Evolutionary conservation across 2,888 invertebrate genomes (phyloP).

Genomic region (Scaptomyza caliginosa): DNA sequence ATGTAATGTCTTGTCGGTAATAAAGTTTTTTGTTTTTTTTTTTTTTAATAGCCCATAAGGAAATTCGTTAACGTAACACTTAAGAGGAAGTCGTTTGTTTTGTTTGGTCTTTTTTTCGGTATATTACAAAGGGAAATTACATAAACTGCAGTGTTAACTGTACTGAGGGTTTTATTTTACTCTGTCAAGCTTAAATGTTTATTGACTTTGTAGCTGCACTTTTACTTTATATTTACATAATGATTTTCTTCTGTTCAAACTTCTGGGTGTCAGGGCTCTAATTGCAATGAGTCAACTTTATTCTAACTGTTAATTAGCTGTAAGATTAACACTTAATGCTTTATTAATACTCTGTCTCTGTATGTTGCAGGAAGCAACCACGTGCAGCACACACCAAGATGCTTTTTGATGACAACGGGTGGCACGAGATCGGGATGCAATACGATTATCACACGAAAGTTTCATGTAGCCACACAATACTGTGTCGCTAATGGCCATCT

Average conservation of each 20-base stretch:
- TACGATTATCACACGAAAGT: constrained; percentile 31
- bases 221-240: constrained; percentile 3
- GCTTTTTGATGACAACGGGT: constrained; percentile 41
- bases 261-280: constrained; percentile 17
- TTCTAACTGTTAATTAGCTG: constrained; percentile 54
- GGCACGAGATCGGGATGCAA: neutral
- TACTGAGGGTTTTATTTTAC: neutral
- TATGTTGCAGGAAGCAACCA: constrained; percentile 47
- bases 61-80: constrained; percentile 14
- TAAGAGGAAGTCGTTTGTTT: constrained; percentile 18
- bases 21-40: constrained; percentile 12
- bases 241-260: neutral
- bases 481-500: constrained; percentile 33
- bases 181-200: neutral
- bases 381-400: constrained; percentile 52
- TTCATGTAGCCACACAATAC: constrained; percentile 58
- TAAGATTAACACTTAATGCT: no score
- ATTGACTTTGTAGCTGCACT: neutral
- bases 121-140: constrained; percentile 19
- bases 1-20: constrained; percentile 20
- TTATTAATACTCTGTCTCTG: neutral
- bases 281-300: constrained; percentile 34
- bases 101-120: constrained; percentile 12
- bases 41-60: constrained; percentile 19
- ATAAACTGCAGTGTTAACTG: constrained; percentile 8